Percentiles rank a stretch among this genome's conserved stretches.
These are phyloP conservation scores for Paramormyrops hopkinsi DNA, from an alignment of 2,797 vertebrate species.

Conservation along the genomic window DNA sequence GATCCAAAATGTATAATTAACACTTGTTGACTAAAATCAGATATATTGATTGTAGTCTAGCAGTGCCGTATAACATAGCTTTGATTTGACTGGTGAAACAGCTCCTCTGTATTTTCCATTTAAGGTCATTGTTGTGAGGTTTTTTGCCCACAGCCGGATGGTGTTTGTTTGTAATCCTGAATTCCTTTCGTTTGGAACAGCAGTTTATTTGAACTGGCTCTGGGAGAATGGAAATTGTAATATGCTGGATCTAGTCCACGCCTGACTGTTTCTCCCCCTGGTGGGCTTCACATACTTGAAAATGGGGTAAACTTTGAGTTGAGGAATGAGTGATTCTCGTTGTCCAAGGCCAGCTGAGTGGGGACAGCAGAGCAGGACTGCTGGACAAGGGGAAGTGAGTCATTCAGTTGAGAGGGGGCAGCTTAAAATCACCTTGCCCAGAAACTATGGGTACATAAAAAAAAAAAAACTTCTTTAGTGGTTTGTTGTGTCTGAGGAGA, in stretches of 20 bases:
- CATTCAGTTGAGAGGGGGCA: not conserved
- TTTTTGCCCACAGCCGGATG: not conserved
- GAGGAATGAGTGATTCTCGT: not conserved
- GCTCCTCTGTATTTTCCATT: not conserved
- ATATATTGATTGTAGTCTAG: not conserved
- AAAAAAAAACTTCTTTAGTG: not conserved
- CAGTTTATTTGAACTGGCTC: not conserved
- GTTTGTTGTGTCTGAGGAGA: not conserved
- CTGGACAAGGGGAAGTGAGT: not conserved
- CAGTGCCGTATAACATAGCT: not conserved
- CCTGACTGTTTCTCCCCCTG: not conserved
- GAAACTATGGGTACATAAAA: not conserved
- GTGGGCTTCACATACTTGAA: not conserved
- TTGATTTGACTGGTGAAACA: not conserved
- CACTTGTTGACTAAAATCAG: not conserved
- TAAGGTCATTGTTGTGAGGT: not conserved
- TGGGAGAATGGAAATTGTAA: not conserved
- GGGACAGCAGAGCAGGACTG: not conserved
- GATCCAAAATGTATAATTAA: not conserved
- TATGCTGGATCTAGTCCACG: not conserved
- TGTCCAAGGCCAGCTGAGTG: not conserved
- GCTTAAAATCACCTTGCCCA: not conserved
- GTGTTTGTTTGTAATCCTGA: slow-evolving; percentile 3
- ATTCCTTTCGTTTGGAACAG: not conserved
- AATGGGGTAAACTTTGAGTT: not conserved